Evolutionary conservation across 2,113 vertebrate genomes (phyloP), one percentile per base, ranked within the genome.

Genomic region (Periophthalmus modestus): DNA sequence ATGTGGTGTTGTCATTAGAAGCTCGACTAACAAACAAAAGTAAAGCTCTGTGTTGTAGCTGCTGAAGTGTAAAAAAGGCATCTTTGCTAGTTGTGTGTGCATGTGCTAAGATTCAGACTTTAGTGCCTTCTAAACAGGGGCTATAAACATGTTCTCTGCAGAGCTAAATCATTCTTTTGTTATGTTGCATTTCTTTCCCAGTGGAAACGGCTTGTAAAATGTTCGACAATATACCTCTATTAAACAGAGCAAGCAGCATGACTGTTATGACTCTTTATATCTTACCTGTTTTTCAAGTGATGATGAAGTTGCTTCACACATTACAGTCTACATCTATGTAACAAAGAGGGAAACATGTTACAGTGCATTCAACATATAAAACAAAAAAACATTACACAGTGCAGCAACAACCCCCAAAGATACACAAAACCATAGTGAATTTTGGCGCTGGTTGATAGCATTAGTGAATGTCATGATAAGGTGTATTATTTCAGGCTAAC

Each of bases 191-290:
- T 89, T 85, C 79, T 84, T 67, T 84, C 72, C 83, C 69, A 86
- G 75, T 85, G 85, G 82, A 90, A 86, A 89, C 71, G 83, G 88
- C 90, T 90, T 93, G 87, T 92, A 90, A 89, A 91, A 87, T 90
- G 89, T 92, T 90, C 92, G 85, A 90, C 82, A 87, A 90, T 90
- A 90, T 91, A 90, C 89, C 88, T 91, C 90, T 82, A 92, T 92
- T 93, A 94, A 93, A 92, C 85, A 86, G 81, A 90, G 86, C 87
- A 89, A 90, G 82, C 87, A 83, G 78, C 78, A 84, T 28, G 48
- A 55, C 61, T 83, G 73, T 79, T 66, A 46, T 1, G 74, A 76
- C 62, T 84, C 73, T 82, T 81, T 59, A 6, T 59, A 13, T 28
- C 23, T 1, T 1, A 59, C 12, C 69, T 74, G 75, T 68, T 65